These are phyloP conservation scores for Avahi laniger DNA, from an alignment of 2,797 vertebrate species.

Conservation along the genomic window DNA sequence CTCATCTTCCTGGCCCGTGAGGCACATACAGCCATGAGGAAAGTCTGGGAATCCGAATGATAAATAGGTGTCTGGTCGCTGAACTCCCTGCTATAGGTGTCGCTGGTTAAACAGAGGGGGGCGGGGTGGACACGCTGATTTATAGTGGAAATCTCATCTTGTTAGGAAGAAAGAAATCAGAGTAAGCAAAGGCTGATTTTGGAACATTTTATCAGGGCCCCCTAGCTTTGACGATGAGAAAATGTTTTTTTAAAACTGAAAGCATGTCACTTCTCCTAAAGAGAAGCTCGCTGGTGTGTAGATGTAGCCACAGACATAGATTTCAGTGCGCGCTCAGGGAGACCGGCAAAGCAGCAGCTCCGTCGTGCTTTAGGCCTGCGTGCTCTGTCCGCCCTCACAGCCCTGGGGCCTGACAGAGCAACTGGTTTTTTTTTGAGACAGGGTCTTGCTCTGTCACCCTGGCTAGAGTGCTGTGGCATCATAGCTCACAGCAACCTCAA, in stretches of 20 bases:
- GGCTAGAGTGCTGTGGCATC: too few relatives aligned
- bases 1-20: neutral
- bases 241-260: neutral
- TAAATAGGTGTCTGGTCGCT: neutral
- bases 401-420: fast-evolving
- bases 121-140: fast-evolving
- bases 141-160: neutral
- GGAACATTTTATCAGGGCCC: too few relatives aligned
- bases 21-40: fast-evolving
- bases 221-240: neutral
- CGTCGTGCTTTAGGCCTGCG: fast-evolving
- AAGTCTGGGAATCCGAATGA: neutral
- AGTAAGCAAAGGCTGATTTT: neutral
- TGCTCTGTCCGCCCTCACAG: fast-evolving
- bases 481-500: too few relatives aligned
- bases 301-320: fast-evolving
- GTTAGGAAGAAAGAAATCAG: neutral
- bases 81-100: fast-evolving
- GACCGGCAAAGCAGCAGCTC: fast-evolving
- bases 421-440: too few relatives aligned
- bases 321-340: neutral
- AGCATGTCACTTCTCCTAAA: fast-evolving
- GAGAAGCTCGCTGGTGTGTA: too few relatives aligned
- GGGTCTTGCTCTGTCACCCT: too few relatives aligned
- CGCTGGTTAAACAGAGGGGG: neutral